Conservation (phyloP, 37 sponge, comb jelly and placozoan species). For the Bolinopsis microptera region DNA sequence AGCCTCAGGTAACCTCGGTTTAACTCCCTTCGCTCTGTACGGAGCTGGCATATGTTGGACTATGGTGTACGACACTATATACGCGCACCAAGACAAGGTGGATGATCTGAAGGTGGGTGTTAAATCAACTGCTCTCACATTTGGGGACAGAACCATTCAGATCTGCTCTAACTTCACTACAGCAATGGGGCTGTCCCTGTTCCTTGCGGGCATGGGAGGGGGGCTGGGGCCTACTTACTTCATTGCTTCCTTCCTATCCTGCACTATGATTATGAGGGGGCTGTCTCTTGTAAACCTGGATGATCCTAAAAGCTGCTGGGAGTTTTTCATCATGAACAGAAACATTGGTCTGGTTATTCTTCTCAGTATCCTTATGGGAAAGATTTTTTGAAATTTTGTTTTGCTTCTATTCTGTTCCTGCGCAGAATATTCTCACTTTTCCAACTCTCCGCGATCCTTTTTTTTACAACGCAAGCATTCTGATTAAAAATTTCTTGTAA, state of each 20-base stretch:
- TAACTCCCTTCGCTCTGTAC: constrained; percentile 71
- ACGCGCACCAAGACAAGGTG: constrained; percentile 75
- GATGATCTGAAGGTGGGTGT: constrained; percentile 72
- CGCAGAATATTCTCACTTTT: too few relatives aligned
- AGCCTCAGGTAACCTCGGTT: constrained; percentile 64
- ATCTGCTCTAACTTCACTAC: constrained; percentile 64
- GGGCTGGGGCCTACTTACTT: constrained; percentile 50
- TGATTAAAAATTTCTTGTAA: too few relatives aligned
- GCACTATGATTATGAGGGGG: constrained; percentile 30
- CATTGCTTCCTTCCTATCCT: neutral
- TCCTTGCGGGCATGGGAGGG: constrained; percentile 66
- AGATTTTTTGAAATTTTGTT: constrained; percentile 48
- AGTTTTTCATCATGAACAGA: constrained; percentile 68
- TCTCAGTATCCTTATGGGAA: constrained; percentile 60
- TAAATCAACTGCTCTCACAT: constrained; percentile 72
- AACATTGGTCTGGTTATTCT: constrained; percentile 68
- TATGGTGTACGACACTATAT: constrained; percentile 76
- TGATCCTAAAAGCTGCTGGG: constrained; percentile 67
- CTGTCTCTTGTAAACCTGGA: constrained; percentile 67
- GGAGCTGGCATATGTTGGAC: constrained; percentile 72
- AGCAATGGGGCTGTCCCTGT: constrained; percentile 12
- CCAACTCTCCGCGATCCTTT: too few relatives aligned
- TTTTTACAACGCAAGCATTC: too few relatives aligned
- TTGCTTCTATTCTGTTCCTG: neutral
- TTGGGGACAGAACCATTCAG: constrained; percentile 66